Evolutionary conservation across 2,797 vertebrate species (phyloP).

Genomic region (Phoeniculus purpureus): DNA sequence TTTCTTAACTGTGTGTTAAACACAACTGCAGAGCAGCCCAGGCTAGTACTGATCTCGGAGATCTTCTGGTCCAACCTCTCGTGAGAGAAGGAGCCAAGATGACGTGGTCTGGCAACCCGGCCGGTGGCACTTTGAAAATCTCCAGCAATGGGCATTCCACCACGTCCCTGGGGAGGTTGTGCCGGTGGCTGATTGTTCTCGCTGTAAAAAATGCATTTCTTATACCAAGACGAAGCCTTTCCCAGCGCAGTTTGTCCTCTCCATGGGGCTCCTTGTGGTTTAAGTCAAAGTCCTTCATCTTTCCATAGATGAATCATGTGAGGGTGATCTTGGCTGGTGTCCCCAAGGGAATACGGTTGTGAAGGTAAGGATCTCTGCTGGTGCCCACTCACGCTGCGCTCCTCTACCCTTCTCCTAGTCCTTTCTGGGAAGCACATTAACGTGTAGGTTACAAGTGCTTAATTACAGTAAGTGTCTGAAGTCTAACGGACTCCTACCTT

Average conservation of each 20-base stretch:
- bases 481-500: background rate
- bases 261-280: background rate
- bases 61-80: background rate
- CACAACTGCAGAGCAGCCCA: background rate
- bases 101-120: background rate
- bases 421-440: background rate
- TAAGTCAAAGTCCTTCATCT: background rate
- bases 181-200: background rate
- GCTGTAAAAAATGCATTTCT: background rate
- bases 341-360: background rate
- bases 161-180: background rate
- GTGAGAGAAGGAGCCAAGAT: background rate
- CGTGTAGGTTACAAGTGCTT: background rate
- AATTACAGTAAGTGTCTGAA: background rate
- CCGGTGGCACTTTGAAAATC: accelerated
- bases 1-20: background rate
- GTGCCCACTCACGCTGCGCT: background rate
- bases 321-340: background rate
- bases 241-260: background rate
- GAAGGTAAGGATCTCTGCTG: background rate
- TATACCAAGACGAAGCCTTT: background rate
- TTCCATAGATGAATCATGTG: background rate
- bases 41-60: background rate
- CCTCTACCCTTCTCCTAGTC: background rate
- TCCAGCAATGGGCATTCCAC: background rate